A percentile compares a stretch with the other conserved stretches of the same genome.
Evolutionary conservation across 2,888 invertebrate genomes (phyloP).

Genomic region (Drosophila falleni): DNA sequence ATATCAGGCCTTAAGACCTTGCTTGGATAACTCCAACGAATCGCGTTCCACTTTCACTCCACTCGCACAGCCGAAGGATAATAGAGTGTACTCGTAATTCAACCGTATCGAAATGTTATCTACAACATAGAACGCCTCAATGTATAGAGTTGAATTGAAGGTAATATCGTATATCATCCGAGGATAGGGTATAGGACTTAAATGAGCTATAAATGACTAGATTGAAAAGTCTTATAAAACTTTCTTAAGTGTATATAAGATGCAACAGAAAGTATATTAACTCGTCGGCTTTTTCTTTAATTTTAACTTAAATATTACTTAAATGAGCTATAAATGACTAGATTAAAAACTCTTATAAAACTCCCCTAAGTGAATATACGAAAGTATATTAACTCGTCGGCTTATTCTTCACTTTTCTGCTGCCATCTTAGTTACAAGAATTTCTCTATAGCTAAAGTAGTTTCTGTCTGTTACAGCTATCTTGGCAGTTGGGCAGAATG

Average conservation of each 20-base stretch:
- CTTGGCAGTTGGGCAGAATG: slow-evolving; percentile 63
- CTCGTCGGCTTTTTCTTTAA: background rate
- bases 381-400: slow-evolving; percentile 7
- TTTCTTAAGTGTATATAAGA: background rate
- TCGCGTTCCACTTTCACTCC: slow-evolving; percentile 21
- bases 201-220: background rate
- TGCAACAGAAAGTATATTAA: slow-evolving; percentile 1
- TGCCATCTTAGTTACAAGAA: slow-evolving; percentile 35
- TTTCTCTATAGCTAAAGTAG: slow-evolving; percentile 26
- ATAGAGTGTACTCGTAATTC: background rate
- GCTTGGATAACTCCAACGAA: slow-evolving; percentile 4
- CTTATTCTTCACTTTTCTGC: background rate
- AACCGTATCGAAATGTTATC: slow-evolving; percentile 15
- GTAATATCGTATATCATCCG: background rate
- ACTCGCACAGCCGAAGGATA: slow-evolving; percentile 13
- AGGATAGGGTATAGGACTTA: background rate
- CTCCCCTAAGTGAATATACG: background rate
- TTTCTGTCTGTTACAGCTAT: slow-evolving; percentile 42
- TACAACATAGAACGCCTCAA: background rate
- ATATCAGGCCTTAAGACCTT: slow-evolving; percentile 18
- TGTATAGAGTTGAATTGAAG: background rate
- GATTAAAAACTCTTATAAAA: too few relatives aligned
- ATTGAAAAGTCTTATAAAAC: background rate
- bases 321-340: too few relatives aligned
- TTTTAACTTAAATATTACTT: too few relatives aligned